Base-by-base conservation (phyloP, 2,797 vertebrate species). In the Lagorchestes hirsutus region DNA sequence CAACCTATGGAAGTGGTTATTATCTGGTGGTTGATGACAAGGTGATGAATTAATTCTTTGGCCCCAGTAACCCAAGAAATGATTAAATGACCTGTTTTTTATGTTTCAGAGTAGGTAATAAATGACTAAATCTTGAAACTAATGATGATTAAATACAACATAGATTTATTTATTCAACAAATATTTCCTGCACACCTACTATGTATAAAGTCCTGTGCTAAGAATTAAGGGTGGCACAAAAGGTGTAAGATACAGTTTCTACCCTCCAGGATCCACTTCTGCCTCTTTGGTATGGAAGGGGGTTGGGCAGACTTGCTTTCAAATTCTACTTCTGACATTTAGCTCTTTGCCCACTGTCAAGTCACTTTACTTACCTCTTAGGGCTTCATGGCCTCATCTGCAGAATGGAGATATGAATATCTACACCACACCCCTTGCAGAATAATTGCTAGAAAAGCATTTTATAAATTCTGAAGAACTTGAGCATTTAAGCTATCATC, bases 71-170 rank as follows among this genome's bases (percentile, higher is more conserved):
- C 40, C 74, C 18, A 46, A 24, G 74, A 82, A 82, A 46, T 82
- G 8, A 82, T 46, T 82, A 46, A 82, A 46, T 82, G 22, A 94
- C 14, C 13, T 59, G 56, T 11, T 27, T 93, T 52, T 91, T 54
- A 67, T 31, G 5, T 92, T 93, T 46, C 54, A 34, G 10, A 94
- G 58, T 13, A 16, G 93, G 87, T 62, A n/a, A 54, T n/a, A 50
- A 91, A 55, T 31, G 27, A 52, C 55, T 11, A 2, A 0, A 11
- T 1, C 0, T 28, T 8, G 1, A 1, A 31, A 90, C 0, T 18
- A n/a, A 40, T 92, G 31, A 29, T 57, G 74, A 54, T 82, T 40
- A 82, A 82, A 46, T 90, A 54, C 27, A 11, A 55, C 0, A n/a
- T 1, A 8, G 46, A 97, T 13, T n/a, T 50, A 22, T 56, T 93